phyloP scores from a whole-genome alignment of 1,140 invertebrate species.

The Lordiphosa collinella region DNA sequence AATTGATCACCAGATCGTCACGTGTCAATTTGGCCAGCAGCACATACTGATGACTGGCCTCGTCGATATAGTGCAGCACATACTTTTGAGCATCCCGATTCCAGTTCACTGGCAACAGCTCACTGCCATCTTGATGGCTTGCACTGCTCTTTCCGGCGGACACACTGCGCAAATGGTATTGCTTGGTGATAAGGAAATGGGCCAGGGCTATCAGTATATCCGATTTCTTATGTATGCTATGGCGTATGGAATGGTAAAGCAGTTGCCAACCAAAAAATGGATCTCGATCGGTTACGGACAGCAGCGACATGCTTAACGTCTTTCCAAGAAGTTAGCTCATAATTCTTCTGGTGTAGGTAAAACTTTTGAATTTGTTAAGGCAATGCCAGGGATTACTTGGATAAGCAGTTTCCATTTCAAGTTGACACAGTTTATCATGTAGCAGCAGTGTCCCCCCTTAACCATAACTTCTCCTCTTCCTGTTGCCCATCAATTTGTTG shows the following conservation, averaged over 20 bases:
- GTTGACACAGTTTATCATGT: no score
- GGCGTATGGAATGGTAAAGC: conserved; percentile 82
- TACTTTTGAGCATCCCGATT: conserved; percentile 82
- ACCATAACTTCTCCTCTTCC: no score
- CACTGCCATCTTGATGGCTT: conserved; percentile 79
- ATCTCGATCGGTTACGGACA: no score
- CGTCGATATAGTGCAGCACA: conserved; percentile 83
- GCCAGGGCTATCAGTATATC: conserved; percentile 86
- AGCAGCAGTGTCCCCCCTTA: no score
- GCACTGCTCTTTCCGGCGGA: conserved; percentile 39
- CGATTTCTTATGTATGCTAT: conserved; percentile 83
- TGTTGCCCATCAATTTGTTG: no score
- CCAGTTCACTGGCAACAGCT: conserved; percentile 85
- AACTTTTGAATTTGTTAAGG: no score
- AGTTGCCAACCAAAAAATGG: conserved; percentile 85
- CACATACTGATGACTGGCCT: conserved; percentile 83
- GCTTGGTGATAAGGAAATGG: conserved; percentile 86
- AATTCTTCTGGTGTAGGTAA: no score
- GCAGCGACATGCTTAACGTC: no score
- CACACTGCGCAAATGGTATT: conserved; percentile 84
- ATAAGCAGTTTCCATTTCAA: no score
- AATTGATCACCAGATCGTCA: conserved; percentile 83
- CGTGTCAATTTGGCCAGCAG: conserved; percentile 83
- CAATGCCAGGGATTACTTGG: no score
- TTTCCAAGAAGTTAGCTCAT: no score